Evolutionary conservation across 2,113 vertebrate species (phyloP).

Genomic region (Corythaeola cristata): DNA sequence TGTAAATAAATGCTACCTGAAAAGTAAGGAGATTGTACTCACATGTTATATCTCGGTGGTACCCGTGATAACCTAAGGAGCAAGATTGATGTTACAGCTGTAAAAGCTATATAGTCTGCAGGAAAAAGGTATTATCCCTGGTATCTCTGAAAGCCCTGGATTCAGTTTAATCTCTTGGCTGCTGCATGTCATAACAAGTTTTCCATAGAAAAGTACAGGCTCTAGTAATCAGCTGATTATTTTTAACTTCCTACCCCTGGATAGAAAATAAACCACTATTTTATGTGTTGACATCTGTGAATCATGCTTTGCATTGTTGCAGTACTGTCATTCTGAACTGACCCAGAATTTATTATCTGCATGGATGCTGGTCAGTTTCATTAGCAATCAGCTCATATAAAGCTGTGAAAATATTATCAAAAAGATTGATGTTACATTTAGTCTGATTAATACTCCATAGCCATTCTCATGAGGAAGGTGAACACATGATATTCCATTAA

Average conservation of each 20-base stretch:
- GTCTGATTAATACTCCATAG: background rate
- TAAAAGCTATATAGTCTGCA: background rate
- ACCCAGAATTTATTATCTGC: background rate
- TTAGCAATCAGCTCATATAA: background rate
- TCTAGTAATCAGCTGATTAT: background rate
- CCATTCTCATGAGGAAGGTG: background rate
- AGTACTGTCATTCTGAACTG: background rate
- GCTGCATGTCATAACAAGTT: background rate
- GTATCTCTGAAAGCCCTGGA: background rate
- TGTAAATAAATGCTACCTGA: background rate
- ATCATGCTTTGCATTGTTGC: background rate
- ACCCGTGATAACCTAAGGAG: background rate
- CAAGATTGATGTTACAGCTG: background rate
- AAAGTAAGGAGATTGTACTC: background rate
- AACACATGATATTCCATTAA: background rate
- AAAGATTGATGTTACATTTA: background rate
- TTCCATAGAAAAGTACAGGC: background rate
- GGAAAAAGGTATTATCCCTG: background rate
- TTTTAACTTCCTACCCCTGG: background rate
- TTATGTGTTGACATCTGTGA: background rate
- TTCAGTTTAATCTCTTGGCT: background rate
- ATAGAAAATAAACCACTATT: background rate
- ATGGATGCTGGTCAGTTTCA: background rate
- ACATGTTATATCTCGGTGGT: background rate
- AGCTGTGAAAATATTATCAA: background rate